Conservation (phyloP, 2,113 vertebrate species). For the Furnarius figulus region DNA sequence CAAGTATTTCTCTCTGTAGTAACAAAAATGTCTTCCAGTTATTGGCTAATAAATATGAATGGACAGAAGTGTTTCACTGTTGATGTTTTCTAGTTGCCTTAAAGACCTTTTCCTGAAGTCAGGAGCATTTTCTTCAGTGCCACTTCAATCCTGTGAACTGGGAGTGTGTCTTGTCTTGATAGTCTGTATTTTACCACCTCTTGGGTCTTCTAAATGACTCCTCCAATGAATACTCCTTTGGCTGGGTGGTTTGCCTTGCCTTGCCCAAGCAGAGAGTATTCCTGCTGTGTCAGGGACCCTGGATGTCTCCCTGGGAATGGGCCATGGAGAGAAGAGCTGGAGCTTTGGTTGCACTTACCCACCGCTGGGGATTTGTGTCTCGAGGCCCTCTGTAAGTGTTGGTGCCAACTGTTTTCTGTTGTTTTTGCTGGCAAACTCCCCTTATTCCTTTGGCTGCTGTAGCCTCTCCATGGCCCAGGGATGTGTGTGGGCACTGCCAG, state of each 20-base stretch:
- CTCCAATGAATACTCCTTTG: background rate
- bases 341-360: background rate
- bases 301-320: background rate
- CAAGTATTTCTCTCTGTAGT: background rate
- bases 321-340: accelerated
- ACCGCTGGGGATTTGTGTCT: background rate
- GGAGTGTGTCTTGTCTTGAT: accelerated
- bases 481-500: background rate
- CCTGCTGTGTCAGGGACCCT: background rate
- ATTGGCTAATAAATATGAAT: background rate
- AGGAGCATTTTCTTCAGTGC: accelerated
- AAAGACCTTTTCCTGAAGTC: background rate
- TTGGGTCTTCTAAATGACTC: background rate
- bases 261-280: background rate
- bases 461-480: background rate
- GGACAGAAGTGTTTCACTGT: background rate
- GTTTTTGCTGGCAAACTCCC: background rate
- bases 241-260: background rate
- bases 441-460: background rate
- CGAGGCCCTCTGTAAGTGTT: background rate
- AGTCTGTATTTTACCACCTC: background rate
- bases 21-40: background rate
- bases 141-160: background rate
- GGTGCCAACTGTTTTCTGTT: background rate
- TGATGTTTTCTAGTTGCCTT: background rate